Base-by-base conservation (phyloP, 2,888 invertebrate genomes). In the Sphaeridia pumilis region DNA sequence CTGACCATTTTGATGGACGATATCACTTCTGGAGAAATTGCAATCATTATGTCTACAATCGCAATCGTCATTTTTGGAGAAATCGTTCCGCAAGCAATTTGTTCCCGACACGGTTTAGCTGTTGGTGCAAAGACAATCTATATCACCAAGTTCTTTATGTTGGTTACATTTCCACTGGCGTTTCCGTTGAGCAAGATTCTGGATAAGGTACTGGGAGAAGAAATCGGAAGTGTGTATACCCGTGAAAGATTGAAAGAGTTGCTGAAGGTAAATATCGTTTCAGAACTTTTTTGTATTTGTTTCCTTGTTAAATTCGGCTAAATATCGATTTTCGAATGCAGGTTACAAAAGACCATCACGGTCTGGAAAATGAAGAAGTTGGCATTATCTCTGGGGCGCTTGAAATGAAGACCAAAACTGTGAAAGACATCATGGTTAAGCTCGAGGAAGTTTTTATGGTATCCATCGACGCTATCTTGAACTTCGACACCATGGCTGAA, bases 321-420 rank as follows among this genome's bases (percentile, higher is more conserved):
- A 14, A n/a, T 17, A n/a, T 12, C 12, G 17, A 7, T 41, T 41
- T 41, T 28, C 20, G 14, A n/a, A 42, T 56, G 2, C 71, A 88
- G 87, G 81, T 89, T 20, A 89, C 89, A 0, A 87, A 83, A 10
- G 88, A 84, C 58, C 83, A 85, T 57, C 90, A 89, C 66, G 89
- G 89, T 69, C 72, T 92, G 52, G 88, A 89, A 70, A 87, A 81
- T 64, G 93, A 94, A 67, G 94, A 95, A 71, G 89, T 95, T 28
- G 92, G 94, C 71, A 94, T 98, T 50, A 95, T 97, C 64, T 86
- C 92, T 1, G 98, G 98, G 1, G 98, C 98, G 0, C 73, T 99
- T 66, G 93, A 95, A 69, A 76, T 99, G 47, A 81, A 88, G 47
- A 90, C 85, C 73, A 98, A 98, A 74, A 87, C 83, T 0, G 98